Percentiles rank a stretch among this genome's conserved stretches.
Evolutionary conservation across 53 echinoderm and acorn worm genomes (phyloP).

Genomic region (Paracentrotus lividus): DNA sequence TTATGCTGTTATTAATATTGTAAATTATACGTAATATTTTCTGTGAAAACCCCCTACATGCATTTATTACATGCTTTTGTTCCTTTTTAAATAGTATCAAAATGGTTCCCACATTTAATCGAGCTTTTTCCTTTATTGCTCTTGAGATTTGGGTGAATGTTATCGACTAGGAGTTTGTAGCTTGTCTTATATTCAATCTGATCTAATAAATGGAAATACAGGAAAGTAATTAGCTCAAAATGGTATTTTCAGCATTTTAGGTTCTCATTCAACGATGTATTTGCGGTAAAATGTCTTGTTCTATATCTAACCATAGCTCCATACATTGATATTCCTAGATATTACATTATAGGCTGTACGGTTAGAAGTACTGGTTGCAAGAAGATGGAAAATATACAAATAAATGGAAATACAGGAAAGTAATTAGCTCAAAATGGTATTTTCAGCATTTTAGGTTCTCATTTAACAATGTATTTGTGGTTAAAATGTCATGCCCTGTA

Average conservation of each 20-base stretch:
- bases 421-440: neutral
- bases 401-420: neutral
- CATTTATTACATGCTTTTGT: neutral
- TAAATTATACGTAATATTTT: no score
- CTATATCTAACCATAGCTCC: neutral
- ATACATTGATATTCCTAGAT: constrained; percentile 13
- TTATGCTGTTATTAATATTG: no score
- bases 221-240: neutral
- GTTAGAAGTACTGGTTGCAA: constrained; percentile 15
- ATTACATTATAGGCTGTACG: neutral
- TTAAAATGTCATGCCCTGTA: neutral
- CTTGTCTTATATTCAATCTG: neutral
- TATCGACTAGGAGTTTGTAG: neutral
- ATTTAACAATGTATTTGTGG: neutral
- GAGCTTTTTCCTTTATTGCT: neutral
- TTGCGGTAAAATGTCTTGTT: neutral
- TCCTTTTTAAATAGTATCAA: neutral
- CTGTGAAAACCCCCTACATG: no score
- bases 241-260: neutral
- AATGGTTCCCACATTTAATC: neutral
- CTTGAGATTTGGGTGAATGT: neutral
- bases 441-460: neutral
- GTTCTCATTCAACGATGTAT: no score
- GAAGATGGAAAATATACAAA: constrained; percentile 54
- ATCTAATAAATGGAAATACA: neutral